Evolutionary conservation across 2,113 vertebrate genomes (phyloP).

Genomic region (Chaenogobius annularis): DNA sequence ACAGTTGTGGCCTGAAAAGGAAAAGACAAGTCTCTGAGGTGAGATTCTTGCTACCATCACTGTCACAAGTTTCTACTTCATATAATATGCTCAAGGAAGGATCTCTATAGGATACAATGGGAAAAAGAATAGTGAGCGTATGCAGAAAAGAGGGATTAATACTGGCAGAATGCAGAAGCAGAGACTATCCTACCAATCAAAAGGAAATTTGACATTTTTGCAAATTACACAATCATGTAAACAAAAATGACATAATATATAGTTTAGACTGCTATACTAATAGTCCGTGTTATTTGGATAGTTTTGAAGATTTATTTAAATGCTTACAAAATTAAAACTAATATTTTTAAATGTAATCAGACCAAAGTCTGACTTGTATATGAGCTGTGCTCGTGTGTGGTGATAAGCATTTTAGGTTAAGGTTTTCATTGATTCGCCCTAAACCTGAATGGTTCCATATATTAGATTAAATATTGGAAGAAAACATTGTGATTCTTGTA

Average conservation of each 20-base stretch:
- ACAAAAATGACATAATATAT: not conserved
- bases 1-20: slow-evolving; percentile 74
- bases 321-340: not conserved
- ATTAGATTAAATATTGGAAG: not conserved
- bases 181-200: not conserved
- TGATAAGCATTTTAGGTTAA: too few relatives aligned
- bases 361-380: not conserved
- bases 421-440: too few relatives aligned
- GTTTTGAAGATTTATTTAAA: not conserved
- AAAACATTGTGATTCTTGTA: not conserved
- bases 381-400: too few relatives aligned
- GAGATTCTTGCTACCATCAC: slow-evolving; percentile 32
- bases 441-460: not conserved
- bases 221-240: not conserved
- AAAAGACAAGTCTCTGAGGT: slow-evolving; percentile 65
- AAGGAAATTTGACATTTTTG: not conserved
- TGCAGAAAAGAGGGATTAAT: slow-evolving; percentile 31
- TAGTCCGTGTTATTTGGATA: not conserved
- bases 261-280: not conserved
- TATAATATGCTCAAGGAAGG: slow-evolving; percentile 27
- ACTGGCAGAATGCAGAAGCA: not conserved
- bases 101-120: slow-evolving; percentile 18
- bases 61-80: slow-evolving; percentile 28
- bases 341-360: not conserved
- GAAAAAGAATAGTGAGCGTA: slow-evolving; percentile 21